Evolutionary conservation across 1,140 invertebrate genomes (phyloP), one percentile per base, ranked within the genome.

Genomic region (Sitodiplosis mosellana): DNA sequence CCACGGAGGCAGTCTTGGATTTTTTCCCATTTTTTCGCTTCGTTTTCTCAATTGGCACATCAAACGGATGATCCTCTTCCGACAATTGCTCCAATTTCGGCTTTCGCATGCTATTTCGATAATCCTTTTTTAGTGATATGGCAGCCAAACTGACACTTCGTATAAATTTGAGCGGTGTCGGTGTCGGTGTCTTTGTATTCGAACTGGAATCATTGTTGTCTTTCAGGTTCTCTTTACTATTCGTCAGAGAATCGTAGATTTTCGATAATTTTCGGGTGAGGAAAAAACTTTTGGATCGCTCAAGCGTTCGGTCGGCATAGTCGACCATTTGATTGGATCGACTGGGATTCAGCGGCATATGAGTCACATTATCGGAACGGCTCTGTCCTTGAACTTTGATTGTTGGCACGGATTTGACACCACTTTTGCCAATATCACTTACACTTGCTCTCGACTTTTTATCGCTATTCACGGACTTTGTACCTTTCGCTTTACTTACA

Each of bases 31-130:
- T 2, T 5, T 20, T 38, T 10, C 45, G 43, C 18, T 59, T 49
- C 37, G 44, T 51, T 12, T 50, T 46, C 11, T 51, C 51, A 6
- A 59, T 43, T 1, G 56, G 55, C 15, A 36, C 41, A 11, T 37
- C 27, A 17, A 14, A 27, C 33, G 59, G 57, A 36, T 59, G 58
- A 2, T 53, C 47, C 46, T 64, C 62, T 48, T 64, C 62, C 3
- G 55, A 59, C 6, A 64, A 40, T 42, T 64, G 59, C 47, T 64
- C 62, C 45, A 64, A 21, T 47, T 61, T 60, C 0, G 62, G 59
- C 40, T 63, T 60, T 20, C 62, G 60, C 14, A 62, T 54, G 33
- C 58, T 64, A 0, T 59, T 54, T 1, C 61, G 55, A 47, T 59
- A 61, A 0, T 59, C 54, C 0, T 60, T 54, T 5, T 60, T 52